Conservation (phyloP, 2,113 vertebrate species). For the Halcyon malimbica region DNA sequence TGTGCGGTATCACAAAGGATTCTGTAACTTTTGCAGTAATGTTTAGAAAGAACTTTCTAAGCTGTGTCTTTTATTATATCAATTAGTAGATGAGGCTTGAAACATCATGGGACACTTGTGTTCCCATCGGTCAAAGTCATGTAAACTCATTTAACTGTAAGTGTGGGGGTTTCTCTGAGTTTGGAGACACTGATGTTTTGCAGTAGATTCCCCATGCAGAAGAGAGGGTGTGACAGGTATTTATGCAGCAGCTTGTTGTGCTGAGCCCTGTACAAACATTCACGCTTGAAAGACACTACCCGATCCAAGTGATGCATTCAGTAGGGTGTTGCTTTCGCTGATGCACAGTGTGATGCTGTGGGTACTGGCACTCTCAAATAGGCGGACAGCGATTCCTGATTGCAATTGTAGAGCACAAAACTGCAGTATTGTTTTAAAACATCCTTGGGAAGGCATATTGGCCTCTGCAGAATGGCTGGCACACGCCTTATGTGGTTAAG, state of each 20-base stretch:
- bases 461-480: neutral
- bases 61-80: neutral
- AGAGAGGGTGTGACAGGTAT: neutral
- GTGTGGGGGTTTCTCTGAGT: neutral
- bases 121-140: neutral
- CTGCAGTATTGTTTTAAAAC: neutral
- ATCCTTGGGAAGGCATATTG: neutral
- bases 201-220: neutral
- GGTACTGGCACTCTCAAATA: neutral
- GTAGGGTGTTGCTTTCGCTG: neutral
- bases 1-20: neutral
- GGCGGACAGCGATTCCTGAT: neutral
- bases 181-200: neutral
- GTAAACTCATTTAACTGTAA: neutral
- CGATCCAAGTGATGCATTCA: neutral
- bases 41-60: neutral
- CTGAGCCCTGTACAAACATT: neutral
- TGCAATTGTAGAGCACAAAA: neutral
- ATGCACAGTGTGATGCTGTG: neutral
- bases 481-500: neutral
- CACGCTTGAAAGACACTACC: neutral
- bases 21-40: neutral
- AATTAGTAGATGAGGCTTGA: neutral
- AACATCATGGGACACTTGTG: neutral
- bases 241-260: fast-evolving